These are phyloP conservation scores for Macropodus opercularis DNA, from an alignment of 2,797 vertebrate genomes.

Conservation along the genomic window DNA sequence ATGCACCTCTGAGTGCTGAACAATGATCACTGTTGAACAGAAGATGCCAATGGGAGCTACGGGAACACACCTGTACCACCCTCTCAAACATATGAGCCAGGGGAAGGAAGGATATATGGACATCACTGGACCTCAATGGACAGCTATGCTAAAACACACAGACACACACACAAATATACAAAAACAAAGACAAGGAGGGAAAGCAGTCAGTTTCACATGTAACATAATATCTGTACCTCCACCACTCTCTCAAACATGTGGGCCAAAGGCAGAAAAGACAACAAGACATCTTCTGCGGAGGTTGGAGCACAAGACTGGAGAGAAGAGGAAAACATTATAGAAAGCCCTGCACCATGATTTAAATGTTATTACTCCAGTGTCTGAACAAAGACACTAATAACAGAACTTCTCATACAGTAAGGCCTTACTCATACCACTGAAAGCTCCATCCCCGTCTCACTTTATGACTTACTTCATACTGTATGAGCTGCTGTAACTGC, in stretches of 20 bases:
- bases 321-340: neutral
- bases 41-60: slow-evolving; percentile 3
- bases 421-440: no score
- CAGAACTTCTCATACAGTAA: no score
- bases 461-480: no score
- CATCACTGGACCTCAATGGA: slow-evolving; percentile 68
- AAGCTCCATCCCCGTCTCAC: no score
- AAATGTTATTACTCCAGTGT: neutral
- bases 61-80: slow-evolving; percentile 78
- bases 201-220: neutral
- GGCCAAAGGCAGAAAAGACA: slow-evolving; percentile 91
- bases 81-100: slow-evolving; percentile 86
- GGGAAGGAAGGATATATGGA: slow-evolving; percentile 83
- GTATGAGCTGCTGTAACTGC: no score
- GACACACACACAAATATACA: neutral
- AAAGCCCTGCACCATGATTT: neutral
- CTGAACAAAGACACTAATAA: neutral
- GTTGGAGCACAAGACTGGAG: slow-evolving; percentile 29
- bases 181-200: slow-evolving; percentile 21
- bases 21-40: neutral
- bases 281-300: slow-evolving; percentile 82
- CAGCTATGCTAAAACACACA: slow-evolving; percentile 63
- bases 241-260: slow-evolving; percentile 90
- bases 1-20: neutral
- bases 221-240: slow-evolving; percentile 83